phyloP scores from a whole-genome alignment of 2,888 invertebrate genomes.

The Syritta pipiens region DNA sequence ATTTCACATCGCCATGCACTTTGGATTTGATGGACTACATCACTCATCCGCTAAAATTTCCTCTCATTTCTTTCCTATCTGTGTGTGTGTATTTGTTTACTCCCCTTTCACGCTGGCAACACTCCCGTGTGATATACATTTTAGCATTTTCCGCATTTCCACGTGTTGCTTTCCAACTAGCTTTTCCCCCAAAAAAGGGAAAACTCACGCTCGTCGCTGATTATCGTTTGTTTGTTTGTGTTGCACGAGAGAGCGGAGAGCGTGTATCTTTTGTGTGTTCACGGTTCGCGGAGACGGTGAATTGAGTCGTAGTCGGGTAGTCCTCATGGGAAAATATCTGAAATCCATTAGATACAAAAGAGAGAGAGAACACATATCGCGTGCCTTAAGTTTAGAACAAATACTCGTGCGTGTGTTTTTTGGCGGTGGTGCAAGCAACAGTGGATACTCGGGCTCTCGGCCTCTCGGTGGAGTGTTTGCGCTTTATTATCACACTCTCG shows the following conservation, averaged over 20 bases:
- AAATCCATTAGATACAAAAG: constrained; percentile 38
- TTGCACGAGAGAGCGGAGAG: background rate
- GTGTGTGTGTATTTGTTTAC: background rate
- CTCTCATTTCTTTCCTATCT: background rate
- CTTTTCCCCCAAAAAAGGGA: background rate
- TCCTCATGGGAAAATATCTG: constrained; percentile 17
- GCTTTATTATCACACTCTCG: constrained; percentile 37
- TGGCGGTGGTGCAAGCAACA: constrained; percentile 18
- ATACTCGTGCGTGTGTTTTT: background rate
- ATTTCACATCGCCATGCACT: constrained; percentile 35
- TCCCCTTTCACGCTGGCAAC: constrained; percentile 30
- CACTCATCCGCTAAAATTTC: background rate
- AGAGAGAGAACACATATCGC: background rate
- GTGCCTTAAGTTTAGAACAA: constrained; percentile 22
- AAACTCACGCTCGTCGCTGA: constrained; percentile 4
- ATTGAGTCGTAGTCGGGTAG: constrained; percentile 25
- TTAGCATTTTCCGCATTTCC: constrained; percentile 45
- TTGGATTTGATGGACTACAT: constrained; percentile 20
- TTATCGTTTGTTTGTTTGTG: constrained; percentile 42
- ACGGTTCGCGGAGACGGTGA: constrained; percentile 13
- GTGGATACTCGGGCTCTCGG: constrained; percentile 3
- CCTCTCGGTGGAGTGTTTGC: constrained; percentile 25
- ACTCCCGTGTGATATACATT: background rate
- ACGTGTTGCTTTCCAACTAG: constrained; percentile 50
- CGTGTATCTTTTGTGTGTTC: background rate